Evolutionary conservation across 2,113 vertebrate species (phyloP).

Genomic region (Plecotus auritus): DNA sequence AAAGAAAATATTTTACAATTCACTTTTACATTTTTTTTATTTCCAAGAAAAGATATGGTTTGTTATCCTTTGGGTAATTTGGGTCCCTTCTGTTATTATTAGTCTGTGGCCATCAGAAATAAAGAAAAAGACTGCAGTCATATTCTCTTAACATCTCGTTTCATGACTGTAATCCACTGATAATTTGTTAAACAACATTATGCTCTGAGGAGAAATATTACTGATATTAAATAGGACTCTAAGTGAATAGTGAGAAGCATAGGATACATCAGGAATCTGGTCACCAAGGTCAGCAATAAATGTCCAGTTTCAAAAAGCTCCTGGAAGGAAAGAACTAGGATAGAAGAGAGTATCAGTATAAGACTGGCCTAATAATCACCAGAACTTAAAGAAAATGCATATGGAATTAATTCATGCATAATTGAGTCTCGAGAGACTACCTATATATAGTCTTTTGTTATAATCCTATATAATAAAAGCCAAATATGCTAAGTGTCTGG

Average conservation of each 20-base stretch:
- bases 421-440: not conserved
- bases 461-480: too few species aligned
- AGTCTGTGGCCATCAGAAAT: not conserved
- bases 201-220: not conserved
- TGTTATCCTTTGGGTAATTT: not conserved
- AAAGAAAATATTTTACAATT: not conserved
- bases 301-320: not conserved
- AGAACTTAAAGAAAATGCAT: not conserved
- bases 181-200: too few species aligned
- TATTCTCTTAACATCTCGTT: not conserved
- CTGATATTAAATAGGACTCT: not conserved
- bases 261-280: not conserved
- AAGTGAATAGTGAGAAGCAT: not conserved
- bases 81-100: not conserved
- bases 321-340: not conserved
- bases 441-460: too few species aligned
- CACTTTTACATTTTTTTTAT: not conserved
- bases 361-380: not conserved
- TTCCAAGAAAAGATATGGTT: not conserved
- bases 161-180: not conserved
- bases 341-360: not conserved
- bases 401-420: not conserved
- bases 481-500: too few species aligned
- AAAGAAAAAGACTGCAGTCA: not conserved
- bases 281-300: not conserved